Evolutionary conservation across 2,797 vertebrate species (phyloP), one percentile per base, ranked within the genome.

Genomic region (Halcyon leucocephala): DNA sequence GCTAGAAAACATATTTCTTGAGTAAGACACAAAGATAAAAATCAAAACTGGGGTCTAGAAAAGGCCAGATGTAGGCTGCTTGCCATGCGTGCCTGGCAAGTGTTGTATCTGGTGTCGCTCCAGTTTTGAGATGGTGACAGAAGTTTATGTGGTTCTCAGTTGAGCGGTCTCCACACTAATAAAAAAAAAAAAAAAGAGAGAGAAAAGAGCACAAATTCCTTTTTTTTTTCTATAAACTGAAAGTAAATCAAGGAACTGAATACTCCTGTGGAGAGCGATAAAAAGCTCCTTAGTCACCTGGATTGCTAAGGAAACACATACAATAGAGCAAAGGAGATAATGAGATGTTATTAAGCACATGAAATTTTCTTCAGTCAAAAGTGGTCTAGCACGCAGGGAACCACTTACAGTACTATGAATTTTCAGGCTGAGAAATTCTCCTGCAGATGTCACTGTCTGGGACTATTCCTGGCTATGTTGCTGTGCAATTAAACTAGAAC

Each of bases 401-500:
- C 13, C n/a, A 58, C 78, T 87, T 83, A 52, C 13, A 39, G 26
- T 35, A 55, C 33, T 78, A 44, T 31, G 7, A 82, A 82, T 84
- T 82, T 90, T 93, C 71, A 84, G 82, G 46, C 20, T 93, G 55
- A 94, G 81, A 86, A 91, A 86, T 90, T 86, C 39, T 79, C 71
- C 60, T 91, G 62, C 73, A 92, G 70, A 70, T 73, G 62, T 86
- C 82, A 94, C 82, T 84, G 14, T 66, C 55, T 83, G 48, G 80
- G 19, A 60, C 73, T 94, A 89, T 95, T 95, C 88, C 73, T 86
- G 73, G 70, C 42, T 84, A 39, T 58, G 82, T 81, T 95, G 79
- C 77, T 91, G 62, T 82, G 91, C 86, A 82, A 84, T 95, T 96
- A 93, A 92, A 78, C 57, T 48, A 80, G 46, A 77, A 65, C 13